Base-by-base conservation (phyloP, 2,888 invertebrate species). In the Macropis europaea region DNA sequence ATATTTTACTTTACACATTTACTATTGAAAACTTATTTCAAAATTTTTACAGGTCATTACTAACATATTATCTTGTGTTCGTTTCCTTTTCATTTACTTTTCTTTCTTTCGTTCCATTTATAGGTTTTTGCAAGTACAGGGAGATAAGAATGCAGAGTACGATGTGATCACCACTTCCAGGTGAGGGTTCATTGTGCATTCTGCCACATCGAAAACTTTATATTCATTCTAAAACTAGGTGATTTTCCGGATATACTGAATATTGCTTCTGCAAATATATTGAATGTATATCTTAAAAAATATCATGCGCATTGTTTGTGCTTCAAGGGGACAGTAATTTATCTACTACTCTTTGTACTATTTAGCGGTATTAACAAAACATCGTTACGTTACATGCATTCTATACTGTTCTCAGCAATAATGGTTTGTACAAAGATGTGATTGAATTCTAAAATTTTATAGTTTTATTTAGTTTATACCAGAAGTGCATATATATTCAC, bases 121-220 rank as follows among this genome's bases (percentile, higher is more conserved):
- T 90, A 90, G 89, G 89, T 87, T 87, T 82, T 82, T 84, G 84
- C 86, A 86, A 81, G 82, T 86, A 82, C 84, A 87, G 64, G 89
- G 88, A 75, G 88, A 90, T 89, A 89, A 87, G 85, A 84, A 83
- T 76, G 88, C 87, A 70, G 88, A 90, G 81, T 89, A 89, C 87
- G 90, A 89, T 84, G 89, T 90, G 85, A 86, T 89, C 82, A 89
- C 89, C 66, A 83, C 86, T 83, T 88, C 89, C 86, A 90, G 89
- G 89, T 90, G 88, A 90, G 88, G 82, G 73, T 83, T 72, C 69
- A 81, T 72, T 72, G 73, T 61, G 64, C 69, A 73, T 71, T 56
- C 66, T 63, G 72, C 50, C 26, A 42, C 28, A 74, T 42, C 52
- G 26, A 17, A 32, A 62, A 36, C 32, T n/a, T 15, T 26, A 11